phyloP scores from a whole-genome alignment of 2,113 vertebrate genomes.

The Gobius niger region DNA sequence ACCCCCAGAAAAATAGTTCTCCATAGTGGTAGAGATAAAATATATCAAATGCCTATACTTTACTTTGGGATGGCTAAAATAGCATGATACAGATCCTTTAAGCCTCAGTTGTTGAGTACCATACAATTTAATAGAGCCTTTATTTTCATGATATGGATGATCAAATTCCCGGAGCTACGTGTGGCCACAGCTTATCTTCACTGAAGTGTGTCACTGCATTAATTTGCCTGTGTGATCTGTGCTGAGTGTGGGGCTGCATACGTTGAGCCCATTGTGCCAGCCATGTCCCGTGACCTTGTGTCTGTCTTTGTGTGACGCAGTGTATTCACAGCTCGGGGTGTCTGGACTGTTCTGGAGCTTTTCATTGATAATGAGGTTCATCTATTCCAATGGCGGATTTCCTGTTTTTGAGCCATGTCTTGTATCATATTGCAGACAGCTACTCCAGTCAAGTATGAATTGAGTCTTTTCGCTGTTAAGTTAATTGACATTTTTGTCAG shows the following conservation, averaged over 20 bases:
- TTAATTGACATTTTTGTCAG: too few species aligned
- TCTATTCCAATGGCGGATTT: conserved; percentile 69
- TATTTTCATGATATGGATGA: conserved; percentile 60
- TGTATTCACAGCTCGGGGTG: conserved; percentile 32
- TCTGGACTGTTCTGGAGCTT: conserved; percentile 24
- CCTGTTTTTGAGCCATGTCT: conserved; percentile 38
- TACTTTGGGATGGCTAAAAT: too few species aligned
- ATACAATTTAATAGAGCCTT: conserved; percentile 55
- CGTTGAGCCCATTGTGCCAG: conserved; percentile 68
- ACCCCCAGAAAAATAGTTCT: too few species aligned
- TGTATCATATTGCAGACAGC: conserved; percentile 26
- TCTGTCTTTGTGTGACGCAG: conserved; percentile 34
- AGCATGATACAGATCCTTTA: too few species aligned
- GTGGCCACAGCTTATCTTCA: conserved; percentile 69
- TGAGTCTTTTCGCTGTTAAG: background rate
- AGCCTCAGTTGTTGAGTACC: conserved; percentile 36
- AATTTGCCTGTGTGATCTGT: conserved; percentile 65
- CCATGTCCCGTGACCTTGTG: conserved; percentile 60
- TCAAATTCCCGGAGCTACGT: conserved; percentile 57
- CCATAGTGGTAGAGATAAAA: too few species aligned
- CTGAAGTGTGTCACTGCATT: conserved; percentile 69
- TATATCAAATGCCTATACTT: too few species aligned
- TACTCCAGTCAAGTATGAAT: conserved; percentile 33
- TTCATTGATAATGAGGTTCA: conserved; percentile 57
- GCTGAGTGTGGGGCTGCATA: conserved; percentile 74